These are phyloP conservation scores for Pachyseris speciosa DNA, from an alignment of 64 coral and sea anemone genomes.

Conservation along the genomic window DNA sequence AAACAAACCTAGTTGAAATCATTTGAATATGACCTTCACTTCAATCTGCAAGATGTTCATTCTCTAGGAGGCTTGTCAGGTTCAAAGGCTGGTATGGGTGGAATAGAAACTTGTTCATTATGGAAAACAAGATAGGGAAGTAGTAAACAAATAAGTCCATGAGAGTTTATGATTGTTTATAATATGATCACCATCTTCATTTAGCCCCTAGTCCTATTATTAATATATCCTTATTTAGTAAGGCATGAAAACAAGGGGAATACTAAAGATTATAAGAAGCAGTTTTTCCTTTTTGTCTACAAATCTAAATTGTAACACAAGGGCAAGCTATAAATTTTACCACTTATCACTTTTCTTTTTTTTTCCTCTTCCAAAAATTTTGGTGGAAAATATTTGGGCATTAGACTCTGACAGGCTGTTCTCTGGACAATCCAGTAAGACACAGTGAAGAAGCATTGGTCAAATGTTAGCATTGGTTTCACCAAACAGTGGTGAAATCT, in stretches of 20 bases:
- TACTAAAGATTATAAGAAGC: neutral
- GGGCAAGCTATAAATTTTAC: constrained; percentile 2
- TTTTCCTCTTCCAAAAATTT: constrained; percentile 8
- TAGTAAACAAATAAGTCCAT: constrained; percentile 1
- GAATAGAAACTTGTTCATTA: constrained; percentile 22
- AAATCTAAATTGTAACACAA: neutral
- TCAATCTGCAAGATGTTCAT: neutral
- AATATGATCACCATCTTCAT: constrained; percentile 13
- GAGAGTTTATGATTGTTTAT: neutral
- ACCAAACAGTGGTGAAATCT: constrained; percentile 4
- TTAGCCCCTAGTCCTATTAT: neutral
- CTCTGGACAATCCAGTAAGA: neutral
- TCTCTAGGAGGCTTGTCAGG: neutral
- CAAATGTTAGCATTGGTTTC: neutral
- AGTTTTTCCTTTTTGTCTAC: neutral
- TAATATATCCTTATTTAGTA: constrained; percentile 11
- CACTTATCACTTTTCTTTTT: constrained; percentile 2
- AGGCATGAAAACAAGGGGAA: neutral
- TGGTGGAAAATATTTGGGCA: neutral
- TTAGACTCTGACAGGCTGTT: neutral
- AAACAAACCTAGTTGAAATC: constrained; percentile 14
- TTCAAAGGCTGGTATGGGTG: constrained; percentile 2
- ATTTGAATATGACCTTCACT: neutral
- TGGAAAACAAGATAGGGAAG: neutral
- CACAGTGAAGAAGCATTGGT: constrained; percentile 3